phyloP scores from a whole-genome alignment of 2,797 vertebrate genomes.

The Triplophysa bombifrons region DNA sequence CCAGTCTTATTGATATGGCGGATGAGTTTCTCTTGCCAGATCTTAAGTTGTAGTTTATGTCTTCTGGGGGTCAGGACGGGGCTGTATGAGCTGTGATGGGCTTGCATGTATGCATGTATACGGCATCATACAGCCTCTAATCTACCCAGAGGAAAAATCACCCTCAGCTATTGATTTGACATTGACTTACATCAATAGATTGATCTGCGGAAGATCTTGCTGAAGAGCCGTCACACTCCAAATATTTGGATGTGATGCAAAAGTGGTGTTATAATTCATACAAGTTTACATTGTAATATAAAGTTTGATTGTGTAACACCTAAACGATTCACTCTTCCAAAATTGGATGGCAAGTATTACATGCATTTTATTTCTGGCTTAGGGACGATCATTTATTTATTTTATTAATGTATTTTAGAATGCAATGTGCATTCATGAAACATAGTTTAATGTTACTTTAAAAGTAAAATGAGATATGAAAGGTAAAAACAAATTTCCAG shows the following conservation, averaged over 20 bases:
- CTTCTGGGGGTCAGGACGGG: constrained; percentile 27
- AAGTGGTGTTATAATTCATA: constrained; percentile 7
- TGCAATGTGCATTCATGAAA: no score
- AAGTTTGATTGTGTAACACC: background rate
- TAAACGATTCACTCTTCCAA: background rate
- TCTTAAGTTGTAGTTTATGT: constrained; percentile 4
- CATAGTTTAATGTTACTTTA: background rate
- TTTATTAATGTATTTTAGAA: no score
- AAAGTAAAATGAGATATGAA: background rate
- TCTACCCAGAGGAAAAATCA: constrained; percentile 30
- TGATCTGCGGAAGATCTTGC: constrained; percentile 6
- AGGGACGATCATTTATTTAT: no score
- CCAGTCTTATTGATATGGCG: constrained; percentile 29
- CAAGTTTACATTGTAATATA: background rate
- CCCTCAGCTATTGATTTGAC: background rate
- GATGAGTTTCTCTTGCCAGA: constrained; percentile 29
- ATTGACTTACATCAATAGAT: constrained; percentile 3
- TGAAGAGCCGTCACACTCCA: constrained; percentile 7
- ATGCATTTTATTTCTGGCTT: background rate
- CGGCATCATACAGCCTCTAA: constrained; percentile 66
- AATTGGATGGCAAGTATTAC: constrained; percentile 16
- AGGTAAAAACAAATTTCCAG: no score
- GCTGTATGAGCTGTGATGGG: constrained; percentile 64
- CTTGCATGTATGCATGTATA: constrained; percentile 59
- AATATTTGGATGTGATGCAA: background rate